A percentile compares a stretch with the other conserved stretches of the same genome.
Conservation (phyloP, 2,888 invertebrate species). For the Drosophila nigricruria region DNA sequence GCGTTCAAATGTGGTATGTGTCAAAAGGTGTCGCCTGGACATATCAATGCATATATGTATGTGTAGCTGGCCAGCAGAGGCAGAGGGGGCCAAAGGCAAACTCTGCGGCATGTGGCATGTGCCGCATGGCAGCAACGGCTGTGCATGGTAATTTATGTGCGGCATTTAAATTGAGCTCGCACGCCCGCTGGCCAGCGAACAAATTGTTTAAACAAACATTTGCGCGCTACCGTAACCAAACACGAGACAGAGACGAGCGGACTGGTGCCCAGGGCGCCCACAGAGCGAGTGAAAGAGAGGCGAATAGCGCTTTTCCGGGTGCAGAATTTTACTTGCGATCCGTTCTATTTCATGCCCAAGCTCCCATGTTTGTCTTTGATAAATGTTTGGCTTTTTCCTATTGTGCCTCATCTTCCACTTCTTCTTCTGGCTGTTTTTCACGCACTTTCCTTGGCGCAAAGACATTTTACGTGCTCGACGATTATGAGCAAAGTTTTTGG, state of each 20-base stretch:
- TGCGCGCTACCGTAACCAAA: constrained; percentile 21
- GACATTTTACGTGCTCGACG: constrained; percentile 58
- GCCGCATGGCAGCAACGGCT: constrained; percentile 12
- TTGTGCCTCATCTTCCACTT: background rate
- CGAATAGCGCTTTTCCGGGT: background rate
- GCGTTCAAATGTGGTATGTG: constrained; percentile 63
- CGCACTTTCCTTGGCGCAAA: constrained; percentile 36
- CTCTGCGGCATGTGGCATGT: background rate
- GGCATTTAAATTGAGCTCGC: constrained; percentile 71
- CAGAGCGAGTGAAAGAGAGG: background rate
- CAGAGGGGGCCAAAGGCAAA: background rate
- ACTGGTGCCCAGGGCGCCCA: background rate
- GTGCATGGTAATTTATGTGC: constrained; percentile 73
- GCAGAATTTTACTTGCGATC: constrained; percentile 30
- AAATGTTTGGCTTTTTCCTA: constrained; percentile 52
- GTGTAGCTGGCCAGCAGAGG: background rate
- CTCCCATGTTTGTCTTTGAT: constrained; percentile 53
- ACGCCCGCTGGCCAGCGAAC: constrained; percentile 41
- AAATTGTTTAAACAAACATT: constrained; percentile 70
- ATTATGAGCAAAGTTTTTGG: constrained; percentile 76
- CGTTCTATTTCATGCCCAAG: constrained; percentile 32
- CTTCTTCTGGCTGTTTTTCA: constrained; percentile 13
- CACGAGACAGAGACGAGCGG: constrained; percentile 1
- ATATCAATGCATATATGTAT: constrained; percentile 9
- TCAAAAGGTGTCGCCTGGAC: constrained; percentile 54